phyloP scores from a whole-genome alignment of 2,888 invertebrate genomes.

The Nymphalis polychloros region DNA sequence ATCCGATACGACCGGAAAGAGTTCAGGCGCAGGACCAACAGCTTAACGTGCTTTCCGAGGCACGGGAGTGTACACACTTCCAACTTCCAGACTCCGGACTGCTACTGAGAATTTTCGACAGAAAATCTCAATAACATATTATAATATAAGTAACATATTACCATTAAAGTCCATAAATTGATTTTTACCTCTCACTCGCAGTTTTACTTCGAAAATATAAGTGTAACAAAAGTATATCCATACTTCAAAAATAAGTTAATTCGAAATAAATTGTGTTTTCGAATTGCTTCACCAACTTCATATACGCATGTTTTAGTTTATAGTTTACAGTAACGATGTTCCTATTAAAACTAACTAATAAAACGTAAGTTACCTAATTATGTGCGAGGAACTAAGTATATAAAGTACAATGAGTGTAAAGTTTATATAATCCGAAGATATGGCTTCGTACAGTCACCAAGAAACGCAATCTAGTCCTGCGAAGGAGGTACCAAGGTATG shows the following conservation, averaged over 20 bases:
- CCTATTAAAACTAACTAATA: constrained; percentile 29
- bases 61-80: too few relatives aligned
- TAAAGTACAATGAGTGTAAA: constrained; percentile 52
- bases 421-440: constrained; percentile 49
- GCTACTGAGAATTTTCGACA: too few relatives aligned
- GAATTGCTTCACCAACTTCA: constrained; percentile 12
- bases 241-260: background rate
- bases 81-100: too few relatives aligned
- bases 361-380: constrained; percentile 4
- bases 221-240: too few relatives aligned
- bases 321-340: constrained; percentile 37
- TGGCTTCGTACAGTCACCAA: constrained; percentile 68
- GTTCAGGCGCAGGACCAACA: too few relatives aligned
- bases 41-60: too few relatives aligned
- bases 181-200: too few relatives aligned
- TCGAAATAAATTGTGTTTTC: background rate
- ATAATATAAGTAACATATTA: too few relatives aligned
- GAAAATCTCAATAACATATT: too few relatives aligned
- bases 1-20: too few relatives aligned
- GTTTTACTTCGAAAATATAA: too few relatives aligned
- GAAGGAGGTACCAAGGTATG: constrained; percentile 68
- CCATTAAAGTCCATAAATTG: too few relatives aligned
- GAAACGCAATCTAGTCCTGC: constrained; percentile 72
- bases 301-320: background rate
- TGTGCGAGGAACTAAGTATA: constrained; percentile 17